Evolutionary conservation across 2,888 invertebrate species (phyloP).

Genomic region (Abrostola tripartita): DNA sequence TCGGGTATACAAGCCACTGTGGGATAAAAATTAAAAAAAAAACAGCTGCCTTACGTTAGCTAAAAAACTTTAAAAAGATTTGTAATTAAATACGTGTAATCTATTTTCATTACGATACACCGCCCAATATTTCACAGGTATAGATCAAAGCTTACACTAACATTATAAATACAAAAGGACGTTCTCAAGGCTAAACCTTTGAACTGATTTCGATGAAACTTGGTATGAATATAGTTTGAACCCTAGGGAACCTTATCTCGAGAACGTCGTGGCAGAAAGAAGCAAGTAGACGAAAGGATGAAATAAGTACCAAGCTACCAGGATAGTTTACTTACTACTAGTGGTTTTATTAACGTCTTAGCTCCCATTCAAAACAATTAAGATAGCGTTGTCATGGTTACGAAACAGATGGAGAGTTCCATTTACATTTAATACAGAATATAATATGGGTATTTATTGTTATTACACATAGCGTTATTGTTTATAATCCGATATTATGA

Average conservation of each 20-base stretch:
- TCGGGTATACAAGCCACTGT: constrained; percentile 22
- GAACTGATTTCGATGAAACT: too few species aligned
- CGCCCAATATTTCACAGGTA: constrained; percentile 14
- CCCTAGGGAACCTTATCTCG: too few species aligned
- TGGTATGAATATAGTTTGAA: too few species aligned
- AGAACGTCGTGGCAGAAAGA: too few species aligned
- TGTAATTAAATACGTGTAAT: constrained; percentile 41
- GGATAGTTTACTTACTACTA: too few species aligned
- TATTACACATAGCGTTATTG: constrained; percentile 51
- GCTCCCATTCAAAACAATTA: constrained; percentile 40
- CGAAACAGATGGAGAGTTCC: constrained; percentile 55
- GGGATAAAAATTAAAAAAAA: constrained; percentile 30
- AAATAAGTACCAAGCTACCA: constrained; percentile 13
- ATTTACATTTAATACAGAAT: constrained; percentile 47
- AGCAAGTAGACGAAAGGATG: background rate
- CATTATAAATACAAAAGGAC: too few species aligned
- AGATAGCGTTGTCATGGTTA: constrained; percentile 44
- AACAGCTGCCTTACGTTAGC: constrained; percentile 11
- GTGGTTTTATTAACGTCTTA: constrained; percentile 13
- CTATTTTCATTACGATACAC: constrained; percentile 43
- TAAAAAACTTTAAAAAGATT: constrained; percentile 35
- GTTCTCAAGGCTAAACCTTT: too few species aligned
- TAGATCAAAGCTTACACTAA: background rate
- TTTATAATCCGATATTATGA: constrained; percentile 58
- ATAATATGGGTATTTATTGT: constrained; percentile 51